Evolutionary conservation across 2,113 vertebrate genomes (phyloP), one percentile per base, ranked within the genome.

Genomic region (Tragelaphus buxtoni): DNA sequence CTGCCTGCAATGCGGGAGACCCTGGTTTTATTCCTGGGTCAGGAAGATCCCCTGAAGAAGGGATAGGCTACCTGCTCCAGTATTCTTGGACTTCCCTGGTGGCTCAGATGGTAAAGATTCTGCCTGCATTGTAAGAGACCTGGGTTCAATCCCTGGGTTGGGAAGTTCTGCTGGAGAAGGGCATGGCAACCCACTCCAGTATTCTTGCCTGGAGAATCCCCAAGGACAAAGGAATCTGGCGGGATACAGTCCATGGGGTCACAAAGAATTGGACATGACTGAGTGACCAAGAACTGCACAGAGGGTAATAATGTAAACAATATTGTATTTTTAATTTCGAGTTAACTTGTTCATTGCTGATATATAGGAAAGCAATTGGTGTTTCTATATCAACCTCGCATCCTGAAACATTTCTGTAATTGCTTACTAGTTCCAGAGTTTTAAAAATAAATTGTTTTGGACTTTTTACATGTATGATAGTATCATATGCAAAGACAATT

Each of bases 211-310:
- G 30, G 30, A 63, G 30, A 63, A 63, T 63, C 61, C 7, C 61
- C 61, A 65, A 65, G 7, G 16, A n/a, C 61, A 65, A 65, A 65
- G 32, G 61, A 65, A 65, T 3, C 32, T 65, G 32, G 7, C 0
- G 0, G 61, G 32, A 1, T n/a, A n/a, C 32, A 65, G 32, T n/a
- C 61, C 32, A 9, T 9, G 32, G 16, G 32, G 1, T 65, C 0
- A 1, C 16, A 65, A 65, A 65, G 32, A n/a, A 65, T 65, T 0
- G 0, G n/a, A 69, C n/a, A 6, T 0, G 0, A 22, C 65, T 69
- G 18, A 69, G 65, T 69, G 65, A 39, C 65, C 39, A 69, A 69
- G 65, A 35, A 39, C 9, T 69, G n/a, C 18, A 39, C n/a, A 69
- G 39, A 14, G 39, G 32, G 2, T 47, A 32, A 14, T 89, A 77